These are phyloP conservation scores for Ophthalmolycus amberensis DNA, from an alignment of 2,113 vertebrate genomes.

Conservation along the genomic window DNA sequence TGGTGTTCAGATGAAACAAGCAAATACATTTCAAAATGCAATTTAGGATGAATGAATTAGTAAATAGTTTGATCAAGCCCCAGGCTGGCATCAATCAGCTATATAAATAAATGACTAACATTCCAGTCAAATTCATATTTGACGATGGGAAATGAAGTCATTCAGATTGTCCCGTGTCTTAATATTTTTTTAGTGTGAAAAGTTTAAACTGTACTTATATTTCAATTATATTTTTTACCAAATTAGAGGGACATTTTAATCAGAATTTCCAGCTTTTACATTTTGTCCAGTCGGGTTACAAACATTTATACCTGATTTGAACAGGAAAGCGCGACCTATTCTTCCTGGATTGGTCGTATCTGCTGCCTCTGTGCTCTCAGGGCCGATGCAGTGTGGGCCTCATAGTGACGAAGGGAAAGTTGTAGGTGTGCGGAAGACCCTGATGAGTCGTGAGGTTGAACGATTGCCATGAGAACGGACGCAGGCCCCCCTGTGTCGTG, in stretches of 20 bases:
- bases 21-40: neutral
- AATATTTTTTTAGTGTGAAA: neutral
- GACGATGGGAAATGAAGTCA: neutral
- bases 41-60: neutral
- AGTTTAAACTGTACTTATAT: neutral
- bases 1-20: neutral
- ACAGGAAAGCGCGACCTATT: neutral
- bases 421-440: constrained; percentile 86
- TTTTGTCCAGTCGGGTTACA: neutral
- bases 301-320: neutral
- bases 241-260: neutral
- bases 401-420: constrained; percentile 88
- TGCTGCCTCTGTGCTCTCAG: constrained; percentile 30
- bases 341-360: neutral
- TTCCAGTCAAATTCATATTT: neutral
- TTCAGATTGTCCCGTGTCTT: neutral
- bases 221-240: neutral
- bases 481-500: constrained; percentile 86
- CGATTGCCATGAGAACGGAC: constrained; percentile 85
- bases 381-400: constrained; percentile 80
- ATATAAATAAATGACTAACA: neutral
- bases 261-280: neutral
- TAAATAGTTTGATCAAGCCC: neutral
- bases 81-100: neutral
- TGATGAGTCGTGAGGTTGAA: constrained; percentile 88